Evolutionary conservation across 1,140 invertebrate genomes (phyloP).

Genomic region (Danaus plexippus): DNA sequence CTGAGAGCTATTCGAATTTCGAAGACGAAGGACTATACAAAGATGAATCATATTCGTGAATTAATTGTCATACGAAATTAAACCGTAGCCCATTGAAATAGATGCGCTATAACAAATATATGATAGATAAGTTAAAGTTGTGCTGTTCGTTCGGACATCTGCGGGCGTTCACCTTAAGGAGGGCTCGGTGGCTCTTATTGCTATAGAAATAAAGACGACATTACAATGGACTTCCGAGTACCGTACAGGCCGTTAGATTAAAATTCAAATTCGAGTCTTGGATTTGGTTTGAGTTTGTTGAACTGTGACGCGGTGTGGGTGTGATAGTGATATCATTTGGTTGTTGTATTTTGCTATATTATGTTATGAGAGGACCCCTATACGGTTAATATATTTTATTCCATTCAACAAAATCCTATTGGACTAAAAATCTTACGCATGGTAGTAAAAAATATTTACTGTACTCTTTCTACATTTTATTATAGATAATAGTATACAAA

Average conservation of each 20-base stretch:
- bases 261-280: slow-evolving; percentile 58
- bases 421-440: too few relatives aligned
- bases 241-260: slow-evolving; percentile 57
- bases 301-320: slow-evolving; percentile 50
- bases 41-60: slow-evolving; percentile 10
- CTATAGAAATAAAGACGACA: too few relatives aligned
- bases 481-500: too few relatives aligned
- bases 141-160: slow-evolving; percentile 45
- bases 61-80: slow-evolving; percentile 32
- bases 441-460: too few relatives aligned
- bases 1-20: slow-evolving; percentile 22
- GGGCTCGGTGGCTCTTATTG: slow-evolving; percentile 3
- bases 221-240: slow-evolving; percentile 15
- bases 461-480: too few relatives aligned
- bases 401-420: too few relatives aligned
- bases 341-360: slow-evolving; percentile 9
- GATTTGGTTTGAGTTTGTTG: slow-evolving; percentile 32
- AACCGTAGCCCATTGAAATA: slow-evolving; percentile 32
- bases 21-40: slow-evolving; percentile 14
- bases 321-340: slow-evolving; percentile 24
- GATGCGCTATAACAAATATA: slow-evolving; percentile 17
- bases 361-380: not conserved
- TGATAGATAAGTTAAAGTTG: slow-evolving; percentile 27
- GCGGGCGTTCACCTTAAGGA: slow-evolving; percentile 42
- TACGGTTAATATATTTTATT: too few relatives aligned